Evolutionary conservation across 2,888 invertebrate species (phyloP).

Genomic region (Microctonus hyperodae): DNA sequence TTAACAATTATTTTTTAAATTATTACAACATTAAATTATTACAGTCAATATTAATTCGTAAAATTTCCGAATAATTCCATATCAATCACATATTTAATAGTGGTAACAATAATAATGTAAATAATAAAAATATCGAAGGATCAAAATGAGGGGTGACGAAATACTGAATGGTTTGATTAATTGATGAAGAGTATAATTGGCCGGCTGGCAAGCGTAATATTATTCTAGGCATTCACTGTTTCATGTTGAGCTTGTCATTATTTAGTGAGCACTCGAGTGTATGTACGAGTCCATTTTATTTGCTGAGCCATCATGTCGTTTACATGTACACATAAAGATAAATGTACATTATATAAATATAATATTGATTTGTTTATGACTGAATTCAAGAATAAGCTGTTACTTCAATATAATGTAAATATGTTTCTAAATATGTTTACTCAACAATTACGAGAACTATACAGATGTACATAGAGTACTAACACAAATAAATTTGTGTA

Average conservation of each 20-base stretch:
- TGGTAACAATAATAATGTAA: no score
- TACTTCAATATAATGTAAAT: no score
- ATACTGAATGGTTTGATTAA: constrained; percentile 20
- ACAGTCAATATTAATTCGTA: neutral
- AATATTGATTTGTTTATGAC: neutral
- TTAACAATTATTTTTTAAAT: constrained; percentile 3
- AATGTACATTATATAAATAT: neutral
- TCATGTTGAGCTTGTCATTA: constrained; percentile 31
- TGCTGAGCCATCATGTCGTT: constrained; percentile 32
- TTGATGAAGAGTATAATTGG: constrained; percentile 53
- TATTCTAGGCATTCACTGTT: constrained; percentile 19
- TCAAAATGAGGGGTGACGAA: neutral
- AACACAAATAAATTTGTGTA: no score
- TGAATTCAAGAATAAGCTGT: neutral
- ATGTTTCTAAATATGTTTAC: no score
- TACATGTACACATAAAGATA: neutral
- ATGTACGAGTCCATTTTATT: constrained; percentile 42
- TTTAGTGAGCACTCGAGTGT: constrained; percentile 42
- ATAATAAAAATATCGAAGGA: no score
- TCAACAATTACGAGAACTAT: no score
- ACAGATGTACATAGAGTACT: no score
- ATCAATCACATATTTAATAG: no score
- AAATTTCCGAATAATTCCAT: no score
- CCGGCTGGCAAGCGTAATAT: constrained; percentile 46
- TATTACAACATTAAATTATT: neutral